phyloP scores from a whole-genome alignment of 2,797 vertebrate species.

The Salarias fasciatus region DNA sequence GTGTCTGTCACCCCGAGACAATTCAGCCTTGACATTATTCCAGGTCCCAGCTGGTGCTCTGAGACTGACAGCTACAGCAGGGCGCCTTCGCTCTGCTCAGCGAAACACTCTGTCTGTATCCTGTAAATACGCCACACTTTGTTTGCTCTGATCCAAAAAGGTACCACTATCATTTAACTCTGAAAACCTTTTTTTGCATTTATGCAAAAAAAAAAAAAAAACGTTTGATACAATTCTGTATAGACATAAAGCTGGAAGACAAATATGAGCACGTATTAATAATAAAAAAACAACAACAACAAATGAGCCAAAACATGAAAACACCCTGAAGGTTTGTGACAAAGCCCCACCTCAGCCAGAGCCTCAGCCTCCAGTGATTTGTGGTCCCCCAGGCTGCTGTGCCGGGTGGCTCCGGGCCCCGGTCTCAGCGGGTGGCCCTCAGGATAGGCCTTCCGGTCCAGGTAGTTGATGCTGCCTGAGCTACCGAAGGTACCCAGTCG shows the following conservation, averaged over 20 bases:
- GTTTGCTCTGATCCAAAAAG: no score
- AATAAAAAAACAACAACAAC: no score
- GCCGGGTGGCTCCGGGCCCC: constrained; percentile 89
- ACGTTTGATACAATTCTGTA: no score
- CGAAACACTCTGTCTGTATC: no score
- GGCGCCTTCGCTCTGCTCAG: constrained; percentile 22
- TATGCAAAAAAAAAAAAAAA: no score
- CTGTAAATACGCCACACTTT: no score
- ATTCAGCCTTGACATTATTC: constrained; percentile 61
- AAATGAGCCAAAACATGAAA: not conserved
- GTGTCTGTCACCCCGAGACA: constrained; percentile 42
- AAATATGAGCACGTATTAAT: no score
- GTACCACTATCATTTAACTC: no score
- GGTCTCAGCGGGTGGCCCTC: constrained; percentile 91
- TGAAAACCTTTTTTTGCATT: no score
- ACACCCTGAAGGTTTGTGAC: not conserved
- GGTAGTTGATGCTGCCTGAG: constrained; percentile 94
- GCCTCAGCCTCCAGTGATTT: constrained; percentile 96
- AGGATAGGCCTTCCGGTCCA: constrained; percentile 90
- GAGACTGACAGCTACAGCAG: constrained; percentile 52
- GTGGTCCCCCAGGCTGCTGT: constrained; percentile 98
- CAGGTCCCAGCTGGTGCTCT: constrained; percentile 40
- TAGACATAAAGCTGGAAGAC: no score
- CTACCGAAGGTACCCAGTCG: constrained; percentile 95
- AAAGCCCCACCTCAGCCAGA: constrained; percentile 88